Evolutionary conservation across 2,797 vertebrate genomes (phyloP), one percentile per base, ranked within the genome.

Genomic region (Syngnathus rostellatus): DNA sequence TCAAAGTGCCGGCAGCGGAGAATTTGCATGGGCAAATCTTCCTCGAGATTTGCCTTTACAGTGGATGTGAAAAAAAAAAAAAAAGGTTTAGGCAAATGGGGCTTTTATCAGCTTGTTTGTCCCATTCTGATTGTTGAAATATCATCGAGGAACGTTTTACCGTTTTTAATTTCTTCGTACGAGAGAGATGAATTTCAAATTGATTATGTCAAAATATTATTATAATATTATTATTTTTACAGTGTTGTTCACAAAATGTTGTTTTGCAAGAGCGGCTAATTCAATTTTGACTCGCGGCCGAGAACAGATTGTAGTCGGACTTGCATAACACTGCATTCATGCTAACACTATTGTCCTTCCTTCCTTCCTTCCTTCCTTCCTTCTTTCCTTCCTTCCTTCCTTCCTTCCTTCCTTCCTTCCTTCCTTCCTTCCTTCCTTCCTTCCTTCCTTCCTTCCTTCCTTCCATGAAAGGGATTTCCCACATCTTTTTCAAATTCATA

Each of bases 21-120:
- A 66, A 86, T 86, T 84, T 77, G 79, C 82, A 88, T 83, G 67
- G 76, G 65, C 74, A 83, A 81, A 82, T 45, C 72, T 74, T 78
- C 68, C 46, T 51, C 46, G 38, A 19, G 65, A 75, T 40, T 59
- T 65, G 51, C 66, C 51, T 69, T 62, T 43, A 16, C 25, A 14
- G 38, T 40, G 19, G 8, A 60, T 3, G n/a, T 61, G 40, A 39
- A 62, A 11, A 40, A 10, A 60, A 23, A n/a, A 55, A 59, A 14
- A 16, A 11, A 7, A 57, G 25, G 25, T 21, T 51, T 37, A 57
- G 14, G 25, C 38, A 59, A 37, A 59, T 41, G 5, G 5, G 11
- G 10, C 41, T 39, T 61, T 61, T 10, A 61, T 19, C 21, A 12
- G 10, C 53, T 51, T 54, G 23, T 54, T 23, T 23, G 10, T 54